phyloP scores from a whole-genome alignment of 1,140 invertebrate species.

The Diplogasteroides magnus region DNA sequence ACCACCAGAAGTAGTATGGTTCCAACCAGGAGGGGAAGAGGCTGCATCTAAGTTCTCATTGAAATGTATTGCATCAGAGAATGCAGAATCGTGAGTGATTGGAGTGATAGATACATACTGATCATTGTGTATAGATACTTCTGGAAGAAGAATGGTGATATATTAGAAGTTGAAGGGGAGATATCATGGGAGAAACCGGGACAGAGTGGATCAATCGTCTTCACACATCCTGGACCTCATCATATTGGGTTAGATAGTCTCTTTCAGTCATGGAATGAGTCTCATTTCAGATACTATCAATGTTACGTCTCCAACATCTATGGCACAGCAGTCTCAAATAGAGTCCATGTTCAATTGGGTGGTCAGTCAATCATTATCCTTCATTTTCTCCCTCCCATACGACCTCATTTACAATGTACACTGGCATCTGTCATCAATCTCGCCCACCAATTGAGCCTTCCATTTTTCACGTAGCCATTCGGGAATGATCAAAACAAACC shows the following conservation, averaged over 20 bases:
- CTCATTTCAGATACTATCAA: slow-evolving; percentile 60
- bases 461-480: too few relatives aligned
- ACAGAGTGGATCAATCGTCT: slow-evolving; percentile 38
- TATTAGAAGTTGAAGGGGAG: slow-evolving; percentile 34
- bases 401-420: too few relatives aligned
- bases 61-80: slow-evolving; percentile 18
- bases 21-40: slow-evolving; percentile 12
- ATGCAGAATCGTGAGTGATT: slow-evolving; percentile 19
- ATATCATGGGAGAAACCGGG: slow-evolving; percentile 31
- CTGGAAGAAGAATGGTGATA: slow-evolving; percentile 42
- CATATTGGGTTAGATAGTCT: slow-evolving; percentile 30
- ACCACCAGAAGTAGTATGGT: slow-evolving; percentile 24
- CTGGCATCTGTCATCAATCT: too few relatives aligned
- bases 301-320: slow-evolving; percentile 91
- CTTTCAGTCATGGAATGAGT: slow-evolving; percentile 59
- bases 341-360: slow-evolving; percentile 62
- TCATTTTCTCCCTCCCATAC: too few relatives aligned
- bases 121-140: slow-evolving; percentile 30
- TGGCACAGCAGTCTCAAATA: slow-evolving; percentile 85
- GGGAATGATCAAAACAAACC: too few relatives aligned
- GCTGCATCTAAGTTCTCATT: slow-evolving; percentile 6
- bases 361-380: too few relatives aligned
- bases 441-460: too few relatives aligned
- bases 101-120: background rate
- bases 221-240: slow-evolving; percentile 25